Evolutionary conservation across 1,140 invertebrate species (phyloP).

Genomic region (Saccostrea echinata): DNA sequence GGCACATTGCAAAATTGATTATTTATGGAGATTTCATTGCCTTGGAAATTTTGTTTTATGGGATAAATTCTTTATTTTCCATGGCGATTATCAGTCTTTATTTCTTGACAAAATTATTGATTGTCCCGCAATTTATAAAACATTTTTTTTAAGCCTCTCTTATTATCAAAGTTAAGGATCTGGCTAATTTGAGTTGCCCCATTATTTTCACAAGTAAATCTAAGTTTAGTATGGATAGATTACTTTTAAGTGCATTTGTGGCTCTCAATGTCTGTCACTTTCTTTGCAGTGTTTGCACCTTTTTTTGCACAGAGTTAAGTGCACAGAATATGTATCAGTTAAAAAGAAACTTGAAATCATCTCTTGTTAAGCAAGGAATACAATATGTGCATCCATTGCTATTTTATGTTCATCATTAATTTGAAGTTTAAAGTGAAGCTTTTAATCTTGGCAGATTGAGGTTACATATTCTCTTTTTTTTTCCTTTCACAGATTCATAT

Average conservation of each 20-base stretch:
- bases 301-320: constrained; percentile 7
- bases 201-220: constrained; percentile 17
- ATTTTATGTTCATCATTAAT: constrained; percentile 4
- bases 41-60: constrained; percentile 45
- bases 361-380: constrained; percentile 1
- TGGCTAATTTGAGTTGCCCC: constrained; percentile 33
- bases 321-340: background rate
- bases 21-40: constrained; percentile 47
- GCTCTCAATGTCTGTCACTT: constrained; percentile 5
- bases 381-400: constrained; percentile 6
- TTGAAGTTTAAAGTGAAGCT: background rate
- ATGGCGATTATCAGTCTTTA: constrained; percentile 41
- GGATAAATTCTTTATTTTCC: constrained; percentile 43
- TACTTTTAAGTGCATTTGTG: constrained; percentile 10
- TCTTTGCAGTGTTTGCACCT: background rate
- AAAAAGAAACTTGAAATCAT: background rate
- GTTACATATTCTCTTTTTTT: background rate
- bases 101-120: constrained; percentile 46
- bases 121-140: constrained; percentile 35
- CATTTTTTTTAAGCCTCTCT: constrained; percentile 27
- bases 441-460: background rate
- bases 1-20: constrained; percentile 44
- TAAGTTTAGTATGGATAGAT: constrained; percentile 29
- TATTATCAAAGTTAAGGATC: constrained; percentile 37
- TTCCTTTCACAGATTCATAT: background rate